Evolutionary conservation across 2,113 vertebrate genomes (phyloP).

Genomic region (Pica pica): DNA sequence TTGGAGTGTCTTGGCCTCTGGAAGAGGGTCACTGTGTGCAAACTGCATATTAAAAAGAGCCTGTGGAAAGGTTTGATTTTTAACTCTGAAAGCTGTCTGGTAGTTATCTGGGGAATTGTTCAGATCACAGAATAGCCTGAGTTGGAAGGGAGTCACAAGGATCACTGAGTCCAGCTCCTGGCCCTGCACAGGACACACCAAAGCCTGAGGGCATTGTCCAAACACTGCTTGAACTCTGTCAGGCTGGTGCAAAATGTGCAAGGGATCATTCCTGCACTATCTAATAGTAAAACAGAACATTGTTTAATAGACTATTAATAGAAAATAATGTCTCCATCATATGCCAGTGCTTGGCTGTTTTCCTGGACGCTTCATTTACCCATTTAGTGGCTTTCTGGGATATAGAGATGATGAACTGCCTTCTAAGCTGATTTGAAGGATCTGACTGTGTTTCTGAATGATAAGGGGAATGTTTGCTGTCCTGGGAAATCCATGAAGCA

Average conservation of each 20-base stretch:
- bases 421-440: background rate
- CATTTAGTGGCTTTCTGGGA: background rate
- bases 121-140: background rate
- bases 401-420: background rate
- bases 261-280: background rate
- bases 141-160: background rate
- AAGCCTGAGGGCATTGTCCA: background rate
- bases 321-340: background rate
- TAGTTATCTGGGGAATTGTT: background rate
- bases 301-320: background rate
- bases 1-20: background rate
- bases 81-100: background rate
- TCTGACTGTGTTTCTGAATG: background rate
- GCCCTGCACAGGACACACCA: background rate
- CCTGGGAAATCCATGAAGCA: background rate
- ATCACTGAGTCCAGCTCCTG: accelerated
- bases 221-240: background rate
- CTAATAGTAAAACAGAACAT: too few species aligned
- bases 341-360: background rate
- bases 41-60: background rate
- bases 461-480: background rate
- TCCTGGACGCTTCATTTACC: background rate
- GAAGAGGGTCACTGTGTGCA: background rate
- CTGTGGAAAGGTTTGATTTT: background rate
- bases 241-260: background rate